Evolutionary conservation across 2,888 invertebrate species (phyloP).

Genomic region (Atethmia centrago): DNA sequence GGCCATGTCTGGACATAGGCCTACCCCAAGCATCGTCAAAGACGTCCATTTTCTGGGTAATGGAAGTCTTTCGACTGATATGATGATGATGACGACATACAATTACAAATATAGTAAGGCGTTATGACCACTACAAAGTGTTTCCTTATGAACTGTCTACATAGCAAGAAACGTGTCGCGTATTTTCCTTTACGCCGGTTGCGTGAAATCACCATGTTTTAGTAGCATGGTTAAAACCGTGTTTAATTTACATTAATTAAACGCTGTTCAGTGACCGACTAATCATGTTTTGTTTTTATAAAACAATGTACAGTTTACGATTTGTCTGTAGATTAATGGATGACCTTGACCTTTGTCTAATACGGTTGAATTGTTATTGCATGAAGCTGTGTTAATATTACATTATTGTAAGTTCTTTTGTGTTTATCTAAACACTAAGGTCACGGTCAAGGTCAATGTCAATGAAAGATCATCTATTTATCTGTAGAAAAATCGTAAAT

Average conservation of each 20-base stretch:
- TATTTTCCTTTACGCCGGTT: neutral
- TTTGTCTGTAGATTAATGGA: neutral
- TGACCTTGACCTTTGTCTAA: conserved; percentile 2
- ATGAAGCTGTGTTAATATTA: neutral
- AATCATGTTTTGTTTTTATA: neutral
- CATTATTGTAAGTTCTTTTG: neutral
- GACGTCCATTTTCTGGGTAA: too few relatives aligned
- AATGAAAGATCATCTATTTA: neutral
- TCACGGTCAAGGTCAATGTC: neutral
- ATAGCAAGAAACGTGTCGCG: neutral
- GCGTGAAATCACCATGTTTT: neutral
- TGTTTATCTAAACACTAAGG: too few relatives aligned
- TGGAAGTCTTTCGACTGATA: neutral
- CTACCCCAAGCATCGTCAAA: too few relatives aligned
- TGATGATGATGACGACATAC: neutral
- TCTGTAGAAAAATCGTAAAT: neutral
- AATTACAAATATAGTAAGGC: too few relatives aligned
- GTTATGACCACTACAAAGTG: too few relatives aligned
- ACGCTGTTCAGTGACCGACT: neutral
- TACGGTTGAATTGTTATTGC: neutral
- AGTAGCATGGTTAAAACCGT: neutral
- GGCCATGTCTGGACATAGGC: neutral
- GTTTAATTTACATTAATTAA: neutral
- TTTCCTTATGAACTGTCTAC: neutral
- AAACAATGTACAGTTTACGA: neutral